These are phyloP conservation scores for Planiliza haematocheilus DNA, from an alignment of 2,113 vertebrate species.

Conservation along the genomic window DNA sequence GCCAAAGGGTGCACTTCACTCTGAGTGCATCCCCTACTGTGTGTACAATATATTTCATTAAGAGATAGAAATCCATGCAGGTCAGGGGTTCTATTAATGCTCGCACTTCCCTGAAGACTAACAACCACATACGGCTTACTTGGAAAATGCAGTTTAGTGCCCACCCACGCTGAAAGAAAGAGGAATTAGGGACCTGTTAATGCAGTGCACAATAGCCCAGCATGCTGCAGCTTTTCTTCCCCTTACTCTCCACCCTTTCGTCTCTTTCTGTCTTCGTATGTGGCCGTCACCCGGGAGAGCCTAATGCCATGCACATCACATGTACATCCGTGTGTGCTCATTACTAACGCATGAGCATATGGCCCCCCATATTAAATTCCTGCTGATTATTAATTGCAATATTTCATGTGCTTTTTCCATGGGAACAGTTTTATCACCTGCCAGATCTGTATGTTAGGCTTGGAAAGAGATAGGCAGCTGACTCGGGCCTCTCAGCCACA, in stretches of 20 bases:
- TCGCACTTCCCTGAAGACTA: slow-evolving; percentile 72
- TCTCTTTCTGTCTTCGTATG: slow-evolving; percentile 19
- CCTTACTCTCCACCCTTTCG: slow-evolving; percentile 35
- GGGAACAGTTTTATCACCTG: slow-evolving; percentile 2
- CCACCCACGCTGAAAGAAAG: slow-evolving; percentile 70
- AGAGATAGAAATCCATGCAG: slow-evolving; percentile 73
- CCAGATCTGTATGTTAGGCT: background rate
- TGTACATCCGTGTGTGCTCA: background rate
- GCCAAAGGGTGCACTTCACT: slow-evolving; percentile 65
- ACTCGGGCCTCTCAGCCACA: background rate
- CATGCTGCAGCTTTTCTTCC: slow-evolving; percentile 48
- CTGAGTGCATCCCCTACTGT: slow-evolving; percentile 74
- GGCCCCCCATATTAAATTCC: background rate
- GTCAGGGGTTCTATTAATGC: slow-evolving; percentile 74
- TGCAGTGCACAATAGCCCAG: slow-evolving; percentile 62
- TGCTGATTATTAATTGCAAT: background rate
- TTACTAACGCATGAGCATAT: background rate
- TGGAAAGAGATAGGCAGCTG: background rate
- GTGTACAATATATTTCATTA: slow-evolving; percentile 75
- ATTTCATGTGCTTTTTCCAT: background rate
- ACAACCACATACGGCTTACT: slow-evolving; percentile 73
- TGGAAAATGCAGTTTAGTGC: slow-evolving; percentile 71
- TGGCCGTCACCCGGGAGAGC: background rate
- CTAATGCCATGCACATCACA: background rate
- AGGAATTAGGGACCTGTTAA: slow-evolving; percentile 71